Percentiles rank a stretch among this genome's conserved stretches.
phyloP scores from a whole-genome alignment of 2,113 vertebrate genomes.

The Nibea albiflora region DNA sequence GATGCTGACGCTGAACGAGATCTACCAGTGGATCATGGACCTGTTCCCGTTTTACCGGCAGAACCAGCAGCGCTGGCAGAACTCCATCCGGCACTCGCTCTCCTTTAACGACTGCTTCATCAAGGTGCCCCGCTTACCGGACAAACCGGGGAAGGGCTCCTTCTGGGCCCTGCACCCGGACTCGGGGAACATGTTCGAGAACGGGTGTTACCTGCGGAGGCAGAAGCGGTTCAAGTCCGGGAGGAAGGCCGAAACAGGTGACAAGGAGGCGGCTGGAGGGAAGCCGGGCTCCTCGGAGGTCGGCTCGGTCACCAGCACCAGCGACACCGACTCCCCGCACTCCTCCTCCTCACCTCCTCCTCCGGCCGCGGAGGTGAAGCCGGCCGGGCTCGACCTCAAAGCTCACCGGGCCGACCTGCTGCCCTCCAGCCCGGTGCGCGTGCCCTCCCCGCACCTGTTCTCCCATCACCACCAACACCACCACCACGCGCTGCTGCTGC shows the following conservation, averaged over 20 bases:
- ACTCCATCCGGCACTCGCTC: conserved; percentile 95
- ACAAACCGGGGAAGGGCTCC: conserved; percentile 95
- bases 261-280: conserved; percentile 78
- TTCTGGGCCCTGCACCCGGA: conserved; percentile 97
- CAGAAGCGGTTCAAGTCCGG: conserved; percentile 96
- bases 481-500: conserved; percentile 85
- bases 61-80: conserved; percentile 98
- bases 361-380: conserved; percentile 9
- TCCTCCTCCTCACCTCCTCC: conserved; percentile 75
- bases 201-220: conserved; percentile 93
- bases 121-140: conserved; percentile 92
- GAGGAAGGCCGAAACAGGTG: conserved; percentile 66
- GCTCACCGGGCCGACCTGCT: neutral
- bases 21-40: conserved; percentile 98
- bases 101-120: conserved; percentile 98
- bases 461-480: conserved; percentile 69
- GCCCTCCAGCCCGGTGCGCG: conserved; percentile 31
- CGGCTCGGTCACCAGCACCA: conserved; percentile 76
- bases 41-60: conserved; percentile 96
- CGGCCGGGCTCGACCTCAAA: conserved; percentile 84
- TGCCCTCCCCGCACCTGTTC: conserved; percentile 86
- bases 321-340: conserved; percentile 86
- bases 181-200: conserved; percentile 98
- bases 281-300: conserved; percentile 57
- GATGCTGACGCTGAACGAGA: conserved; percentile 95